A percentile compares a stretch with the other conserved stretches of the same genome.
These are phyloP conservation scores for Temnothorax curvispinosus DNA, from an alignment of 1,140 invertebrate species.

Conservation along the genomic window DNA sequence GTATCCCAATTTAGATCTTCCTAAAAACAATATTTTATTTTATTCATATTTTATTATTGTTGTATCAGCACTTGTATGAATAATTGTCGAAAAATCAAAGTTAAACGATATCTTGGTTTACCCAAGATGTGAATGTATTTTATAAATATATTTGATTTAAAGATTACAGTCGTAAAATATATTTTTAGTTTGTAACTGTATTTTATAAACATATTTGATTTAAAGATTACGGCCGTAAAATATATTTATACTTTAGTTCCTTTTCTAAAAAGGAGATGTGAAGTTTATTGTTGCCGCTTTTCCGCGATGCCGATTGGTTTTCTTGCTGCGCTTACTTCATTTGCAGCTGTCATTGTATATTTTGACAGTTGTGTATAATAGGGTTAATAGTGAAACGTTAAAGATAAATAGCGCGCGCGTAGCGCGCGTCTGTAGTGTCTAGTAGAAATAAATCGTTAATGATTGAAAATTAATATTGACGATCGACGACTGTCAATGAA, in stretches of 20 bases:
- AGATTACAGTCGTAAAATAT: not conserved
- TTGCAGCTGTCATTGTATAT: no score
- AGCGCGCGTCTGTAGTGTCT: no score
- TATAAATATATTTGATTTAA: not conserved
- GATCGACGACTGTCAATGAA: not conserved
- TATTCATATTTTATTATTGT: not conserved
- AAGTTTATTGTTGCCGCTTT: no score
- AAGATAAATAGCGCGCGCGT: no score
- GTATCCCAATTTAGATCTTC: not conserved
- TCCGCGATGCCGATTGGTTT: no score
- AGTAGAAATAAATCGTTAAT: constrained; percentile 10
- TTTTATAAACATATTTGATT: not conserved
- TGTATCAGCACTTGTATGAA: not conserved
- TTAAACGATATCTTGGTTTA: not conserved
- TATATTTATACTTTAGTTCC: constrained; percentile 1
- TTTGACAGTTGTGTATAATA: no score
- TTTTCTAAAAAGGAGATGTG: no score
- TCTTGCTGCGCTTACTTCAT: no score
- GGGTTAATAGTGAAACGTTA: no score
- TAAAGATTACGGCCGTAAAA: not conserved
- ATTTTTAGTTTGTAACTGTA: not conserved
- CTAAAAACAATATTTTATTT: constrained; percentile 2
- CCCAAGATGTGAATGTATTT: not conserved
- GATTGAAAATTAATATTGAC: constrained; percentile 7
- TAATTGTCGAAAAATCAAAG: not conserved